These are phyloP conservation scores for Ceratosolen fusciceps DNA, from an alignment of 1,140 invertebrate genomes.

Conservation along the genomic window DNA sequence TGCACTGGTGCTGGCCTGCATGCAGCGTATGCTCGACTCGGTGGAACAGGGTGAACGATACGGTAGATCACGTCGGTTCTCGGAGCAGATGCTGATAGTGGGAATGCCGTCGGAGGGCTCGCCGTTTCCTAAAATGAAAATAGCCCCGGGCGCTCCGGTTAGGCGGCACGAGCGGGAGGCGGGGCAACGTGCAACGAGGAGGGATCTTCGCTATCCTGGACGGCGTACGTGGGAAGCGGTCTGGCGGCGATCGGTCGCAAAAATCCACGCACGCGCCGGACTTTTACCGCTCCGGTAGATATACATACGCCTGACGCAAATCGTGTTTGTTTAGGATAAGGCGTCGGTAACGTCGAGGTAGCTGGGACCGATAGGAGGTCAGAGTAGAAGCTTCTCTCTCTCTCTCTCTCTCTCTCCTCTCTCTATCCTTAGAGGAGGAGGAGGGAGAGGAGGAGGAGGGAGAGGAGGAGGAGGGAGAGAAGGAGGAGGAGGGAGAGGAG, in stretches of 20 bases:
- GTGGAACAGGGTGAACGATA: too few species aligned
- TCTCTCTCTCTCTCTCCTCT: background rate
- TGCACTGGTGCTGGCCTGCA: too few species aligned
- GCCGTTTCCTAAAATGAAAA: slow-evolving; percentile 39
- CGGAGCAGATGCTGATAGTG: too few species aligned
- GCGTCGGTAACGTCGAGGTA: too few species aligned
- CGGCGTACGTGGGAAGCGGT: background rate
- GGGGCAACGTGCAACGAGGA: background rate
- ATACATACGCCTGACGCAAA: background rate
- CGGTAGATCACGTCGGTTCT: too few species aligned
- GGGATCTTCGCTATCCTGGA: background rate
- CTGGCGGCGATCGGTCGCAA: background rate
- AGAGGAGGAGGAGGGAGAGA: too few species aligned
- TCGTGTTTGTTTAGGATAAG: background rate
- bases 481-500: too few species aligned
- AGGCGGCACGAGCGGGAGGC: background rate
- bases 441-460: too few species aligned
- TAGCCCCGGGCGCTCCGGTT: background rate
- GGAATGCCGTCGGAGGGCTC: slow-evolving; percentile 2
- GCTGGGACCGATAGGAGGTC: background rate
- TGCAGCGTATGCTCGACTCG: too few species aligned
- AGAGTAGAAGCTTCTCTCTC: background rate
- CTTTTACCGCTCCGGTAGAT: background rate
- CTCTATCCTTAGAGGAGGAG: background rate
- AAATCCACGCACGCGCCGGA: background rate